A percentile compares a stretch with the other conserved stretches of the same genome.
These are phyloP conservation scores for Clarias batrachus DNA, from an alignment of 2,113 vertebrate species.

Conservation along the genomic window DNA sequence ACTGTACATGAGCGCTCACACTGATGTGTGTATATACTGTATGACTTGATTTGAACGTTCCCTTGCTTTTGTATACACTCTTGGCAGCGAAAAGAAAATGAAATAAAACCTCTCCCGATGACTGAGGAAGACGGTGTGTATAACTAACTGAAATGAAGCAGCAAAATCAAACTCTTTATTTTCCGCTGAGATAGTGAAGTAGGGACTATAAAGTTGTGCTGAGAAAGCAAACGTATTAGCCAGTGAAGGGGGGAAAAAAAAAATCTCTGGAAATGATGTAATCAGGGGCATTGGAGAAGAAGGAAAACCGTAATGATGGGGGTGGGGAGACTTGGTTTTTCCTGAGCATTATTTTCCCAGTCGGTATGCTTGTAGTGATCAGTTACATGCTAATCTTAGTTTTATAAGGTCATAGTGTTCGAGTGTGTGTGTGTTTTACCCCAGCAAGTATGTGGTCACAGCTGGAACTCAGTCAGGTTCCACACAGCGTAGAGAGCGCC, in stretches of 20 bases:
- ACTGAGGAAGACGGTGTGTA: not conserved
- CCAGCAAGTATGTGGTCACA: conserved; percentile 21
- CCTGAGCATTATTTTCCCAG: conserved; percentile 8
- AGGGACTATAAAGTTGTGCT: not conserved
- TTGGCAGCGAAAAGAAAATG: not conserved
- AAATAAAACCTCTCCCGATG: not conserved
- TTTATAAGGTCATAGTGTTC: conserved; percentile 18
- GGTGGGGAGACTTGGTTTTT: conserved; percentile 15
- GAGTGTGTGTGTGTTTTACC: not conserved
- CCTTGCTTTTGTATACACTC: conserved; percentile 5
- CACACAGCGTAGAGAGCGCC: not conserved
- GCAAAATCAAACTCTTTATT: not conserved
- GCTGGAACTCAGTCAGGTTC: conserved; percentile 30
- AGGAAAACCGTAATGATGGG: conserved; percentile 14
- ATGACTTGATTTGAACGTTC: conserved; percentile 2
- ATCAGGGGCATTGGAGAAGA: conserved; percentile 11
- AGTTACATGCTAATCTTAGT: conserved; percentile 20
- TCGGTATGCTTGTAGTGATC: conserved; percentile 12
- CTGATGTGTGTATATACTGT: too few species aligned
- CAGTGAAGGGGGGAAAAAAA: not conserved
- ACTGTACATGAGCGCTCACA: too few species aligned
- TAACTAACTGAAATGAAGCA: conserved; percentile 9
- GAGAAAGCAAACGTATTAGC: conserved; percentile 8
- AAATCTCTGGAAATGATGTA: conserved; percentile 1
- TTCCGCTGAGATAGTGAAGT: conserved; percentile 32